Base-by-base conservation (phyloP, 2,113 vertebrate genomes). In the Sinocyclocheilus anophthalmus region DNA sequence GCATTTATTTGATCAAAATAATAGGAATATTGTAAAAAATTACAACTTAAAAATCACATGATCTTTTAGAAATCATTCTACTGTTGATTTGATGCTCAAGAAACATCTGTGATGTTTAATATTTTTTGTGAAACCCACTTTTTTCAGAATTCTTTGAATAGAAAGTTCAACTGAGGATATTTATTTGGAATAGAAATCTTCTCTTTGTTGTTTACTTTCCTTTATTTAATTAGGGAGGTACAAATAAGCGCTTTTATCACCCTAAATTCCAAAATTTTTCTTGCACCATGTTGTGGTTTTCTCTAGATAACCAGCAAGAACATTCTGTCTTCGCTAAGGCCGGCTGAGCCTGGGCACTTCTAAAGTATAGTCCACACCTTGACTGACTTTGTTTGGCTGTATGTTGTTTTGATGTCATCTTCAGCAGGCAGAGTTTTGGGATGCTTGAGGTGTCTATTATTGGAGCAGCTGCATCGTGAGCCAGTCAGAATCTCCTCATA, bases 401-500 rank as follows among this genome's bases (percentile, higher is more conserved):
- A 39, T 63, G 22, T 11, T 69, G 50, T 69, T 53, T 82, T 69
- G 48, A 73, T 57, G 67, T 83, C 50, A 57, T 30, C 69, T 59
- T 59, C 30, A 55, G 30, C 48, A 55, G 26, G 20, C 63, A 65
- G 26, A 13, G 48, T 72, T 84, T 84, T 72, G 50, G 50, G 22
- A 39, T 84, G 42, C 53, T 73, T n/a, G 48, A 83, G 39, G 59
- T 87, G 70, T 87, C 90, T 93, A 93, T 93, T 94, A 93, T 93
- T 92, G 91, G 91, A 90, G 53, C 53, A 26, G 61, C 90, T 87
- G 89, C 84, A 76, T 91, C 86, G 84, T 90, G 91, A 92, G 91
- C 90, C 90, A 92, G 76, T 76, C 67, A 81, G 77, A 50, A 76
- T 85, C 70, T 88, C 42, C 18, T 93, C 93, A 91, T 88, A 91